Evolutionary conservation across 2,888 invertebrate genomes (phyloP).

Genomic region (Cephus rjabovi): DNA sequence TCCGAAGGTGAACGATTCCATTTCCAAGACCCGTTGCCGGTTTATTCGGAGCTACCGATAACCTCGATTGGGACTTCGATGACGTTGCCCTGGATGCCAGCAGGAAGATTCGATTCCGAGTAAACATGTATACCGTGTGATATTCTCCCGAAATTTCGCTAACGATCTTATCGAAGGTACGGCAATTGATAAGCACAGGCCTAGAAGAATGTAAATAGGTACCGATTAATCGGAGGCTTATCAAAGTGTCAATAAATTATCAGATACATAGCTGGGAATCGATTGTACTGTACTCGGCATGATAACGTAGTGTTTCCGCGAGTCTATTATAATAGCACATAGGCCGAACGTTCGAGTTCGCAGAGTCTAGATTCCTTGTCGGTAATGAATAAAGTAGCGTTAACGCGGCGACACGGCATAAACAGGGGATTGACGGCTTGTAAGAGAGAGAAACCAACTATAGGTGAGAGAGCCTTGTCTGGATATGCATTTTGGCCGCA

Average conservation of each 20-base stretch:
- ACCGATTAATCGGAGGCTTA: not conserved
- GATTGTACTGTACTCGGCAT: no score
- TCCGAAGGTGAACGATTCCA: no score
- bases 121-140: no score
- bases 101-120: not conserved
- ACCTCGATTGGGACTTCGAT: not conserved
- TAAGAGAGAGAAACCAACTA: not conserved
- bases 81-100: not conserved
- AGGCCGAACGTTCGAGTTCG: not conserved
- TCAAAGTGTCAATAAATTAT: not conserved
- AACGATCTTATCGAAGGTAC: not conserved
- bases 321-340: no score
- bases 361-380: not conserved
- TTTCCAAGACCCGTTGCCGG: no score
- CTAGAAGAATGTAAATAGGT: not conserved
- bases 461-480: no score
- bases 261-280: not conserved
- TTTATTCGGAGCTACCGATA: no score
- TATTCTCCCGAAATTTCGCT: no score
- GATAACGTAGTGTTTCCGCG: no score
- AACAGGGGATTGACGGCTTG: not conserved
- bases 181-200: not conserved
- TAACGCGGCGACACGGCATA: not conserved
- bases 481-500: no score
- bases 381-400: not conserved